Base-by-base conservation (phyloP, 2,888 invertebrate species). In the Stomorhina lunata region DNA sequence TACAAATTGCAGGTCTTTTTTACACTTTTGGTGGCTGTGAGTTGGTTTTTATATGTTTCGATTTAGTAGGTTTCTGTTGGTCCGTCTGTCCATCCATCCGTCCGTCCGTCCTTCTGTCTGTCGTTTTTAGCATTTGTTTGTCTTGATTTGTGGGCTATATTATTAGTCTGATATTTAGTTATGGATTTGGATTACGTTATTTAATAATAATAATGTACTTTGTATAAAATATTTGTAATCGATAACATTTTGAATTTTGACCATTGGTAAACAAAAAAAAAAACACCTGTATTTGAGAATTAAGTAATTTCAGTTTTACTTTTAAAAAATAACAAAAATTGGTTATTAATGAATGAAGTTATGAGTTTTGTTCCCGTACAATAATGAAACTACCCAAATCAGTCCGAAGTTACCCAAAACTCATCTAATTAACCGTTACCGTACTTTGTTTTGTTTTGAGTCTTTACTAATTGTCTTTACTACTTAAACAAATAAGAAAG, bases 1-100 rank as follows among this genome's bases (percentile, higher is more conserved):
- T 80, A 83, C 81, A 81, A 85, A 84, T 81, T 80, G 83, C 85
- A 84, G 82, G 84, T 84, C 63, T 83, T 80, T 84, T 82, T 73
- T 80, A 80, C 66, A 80, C 59, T 73, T 80, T 53, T 40, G 32
- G 53, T 66, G 59, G 50, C 50, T 66, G 40, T 59, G 50, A 59
- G 20, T 61, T 72, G 10, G 15, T 68, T 9, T 50, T 37, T 59
- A 9, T 20, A 48, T 66, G 27, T 45, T 22, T 63, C n/a, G 27
- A 71, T 25, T 63, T 22, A 17, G 17, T 50, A 17, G 25, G 17
- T 20, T n/a, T 34, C 12, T n/a, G n/a, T 22, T 6, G 34, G 3
- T 20, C 25, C 37, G 10, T 32, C 57, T 22, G 12, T 29, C n/a
- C n/a, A n/a, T n/a, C n/a, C n/a, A n/a, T n/a, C n/a, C n/a, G n/a